Evolutionary conservation across 1,140 invertebrate species (phyloP), one percentile per base, ranked within the genome.

Genomic region (Pantala flavescens): DNA sequence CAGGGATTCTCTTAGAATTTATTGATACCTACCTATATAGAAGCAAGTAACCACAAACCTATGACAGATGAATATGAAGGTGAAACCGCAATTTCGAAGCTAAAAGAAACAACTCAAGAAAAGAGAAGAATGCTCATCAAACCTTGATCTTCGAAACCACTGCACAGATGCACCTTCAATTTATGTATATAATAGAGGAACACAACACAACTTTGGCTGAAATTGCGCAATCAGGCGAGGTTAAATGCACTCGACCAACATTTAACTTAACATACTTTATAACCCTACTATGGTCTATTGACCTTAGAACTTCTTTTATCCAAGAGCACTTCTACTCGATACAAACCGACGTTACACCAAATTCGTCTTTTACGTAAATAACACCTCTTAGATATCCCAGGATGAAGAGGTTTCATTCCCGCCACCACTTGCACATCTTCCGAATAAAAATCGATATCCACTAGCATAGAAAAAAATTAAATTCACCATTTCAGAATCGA

Each of bases 341-440:
- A 63, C 3, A 63, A 16, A 21, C 3, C 14, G 49, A 16, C 12
- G n/a, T 63, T 16, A 63, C 49, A 63, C 49, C n/a, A 63, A 19
- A 7, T 21, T 63, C 49, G 12, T 63, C 28, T 7, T 63, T 63
- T 16, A 19, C 49, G n/a, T 63, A 63, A 63, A 63, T 63, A 63
- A 21, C 49, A 63, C 49, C 49, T 63, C n/a, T 7, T 63, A 49
- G 16, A 21, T 16, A 63, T 63, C 12, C 49, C 49, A 63, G 14
- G 49, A 14, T 21, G n/a, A 19, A 63, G 14, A 19, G 49, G 49
- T 7, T 21, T 63, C 49, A 63, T 63, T 63, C 49, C 49, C 49
- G 49, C 49, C 49, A 63, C 49, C 49, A 63, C 49, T 63, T 63
- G 49, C 49, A 63, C 49, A 63, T 63, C 49, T 63, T 63, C 49